Evolutionary conservation across 37 sponge, comb jelly and placozoan genomes (phyloP), one percentile per base, ranked within the genome.

Genomic region (Eunapius fragilis): DNA sequence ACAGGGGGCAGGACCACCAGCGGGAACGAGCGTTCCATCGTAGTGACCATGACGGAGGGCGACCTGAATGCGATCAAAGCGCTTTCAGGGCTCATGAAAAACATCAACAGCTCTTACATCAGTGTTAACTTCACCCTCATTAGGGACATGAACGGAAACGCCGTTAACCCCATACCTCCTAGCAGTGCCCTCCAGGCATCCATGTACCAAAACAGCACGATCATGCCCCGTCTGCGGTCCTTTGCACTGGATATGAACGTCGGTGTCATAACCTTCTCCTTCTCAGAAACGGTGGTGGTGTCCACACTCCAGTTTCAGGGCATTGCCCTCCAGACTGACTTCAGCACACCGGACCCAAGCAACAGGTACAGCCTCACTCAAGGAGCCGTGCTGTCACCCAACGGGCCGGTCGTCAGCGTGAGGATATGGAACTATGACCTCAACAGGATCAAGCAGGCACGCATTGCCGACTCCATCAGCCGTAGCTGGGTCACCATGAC

Each of bases 131-230:
- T 47, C 17, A 83, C 58, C 38, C 82, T 94, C 11, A 86, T 97
- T 76, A 69, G 81, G 41, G 97, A 97, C 68, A 89, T 97, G 97
- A 97, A 92, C 85, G 84, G 79, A 25, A 97, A 97, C 45, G 31
- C 67, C 27, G 77, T 97, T 19, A 75, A 35, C 25, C 80, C 69
- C 17, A 79, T 93, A 9, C 71, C 81, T 13, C 26, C 49, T 2
- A 19, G 69, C 37, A 69, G 45, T 25, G 91, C 91, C 7, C 7
- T 77, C 12, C 85, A 45, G 12, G 96, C 89, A 0, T 24, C n/a
- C 11, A 68, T 19, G 31, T 93, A 83, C 76, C 49, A 34, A 70
- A 88, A 92, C 58, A 95, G 94, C 48, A 72, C 89, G 32, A 87
- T 84, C 19, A 67, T 31, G 24, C 93, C 97, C 45, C 32, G 49